Evolutionary conservation across 92 coral and sea anemone species (phyloP).

Genomic region (Metridium senile): DNA sequence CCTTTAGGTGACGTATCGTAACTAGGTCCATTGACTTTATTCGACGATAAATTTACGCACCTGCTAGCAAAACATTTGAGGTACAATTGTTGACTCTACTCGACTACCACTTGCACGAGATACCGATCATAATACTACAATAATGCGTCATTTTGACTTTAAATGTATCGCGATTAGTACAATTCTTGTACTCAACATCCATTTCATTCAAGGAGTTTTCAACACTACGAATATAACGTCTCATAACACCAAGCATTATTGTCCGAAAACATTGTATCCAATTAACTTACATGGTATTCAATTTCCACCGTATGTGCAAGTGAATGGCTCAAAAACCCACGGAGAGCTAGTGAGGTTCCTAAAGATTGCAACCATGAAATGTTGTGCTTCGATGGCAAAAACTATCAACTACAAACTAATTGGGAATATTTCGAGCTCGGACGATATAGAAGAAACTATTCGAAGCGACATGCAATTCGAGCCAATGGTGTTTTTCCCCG

Average conservation of each 20-base stretch:
- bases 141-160: too few relatives aligned
- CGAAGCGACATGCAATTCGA: not conserved
- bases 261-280: not conserved
- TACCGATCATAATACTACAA: too few relatives aligned
- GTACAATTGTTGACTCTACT: too few relatives aligned
- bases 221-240: not conserved
- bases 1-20: too few relatives aligned
- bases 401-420: not conserved
- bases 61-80: too few relatives aligned
- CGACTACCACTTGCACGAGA: too few relatives aligned
- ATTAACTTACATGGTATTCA: not conserved
- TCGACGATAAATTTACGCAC: too few relatives aligned
- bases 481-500: slow-evolving; percentile 6
- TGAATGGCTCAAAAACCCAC: not conserved
- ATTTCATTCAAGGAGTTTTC: too few relatives aligned
- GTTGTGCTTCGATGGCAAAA: not conserved
- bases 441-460: not conserved
- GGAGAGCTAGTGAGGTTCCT: not conserved
- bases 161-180: too few relatives aligned
- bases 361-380: not conserved
- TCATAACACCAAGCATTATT: not conserved
- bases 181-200: too few relatives aligned
- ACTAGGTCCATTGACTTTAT: too few relatives aligned
- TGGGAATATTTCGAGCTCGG: not conserved
- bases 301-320: not conserved